Conservation (phyloP, 2,888 invertebrate species). For the Mactromeris polynyma region DNA sequence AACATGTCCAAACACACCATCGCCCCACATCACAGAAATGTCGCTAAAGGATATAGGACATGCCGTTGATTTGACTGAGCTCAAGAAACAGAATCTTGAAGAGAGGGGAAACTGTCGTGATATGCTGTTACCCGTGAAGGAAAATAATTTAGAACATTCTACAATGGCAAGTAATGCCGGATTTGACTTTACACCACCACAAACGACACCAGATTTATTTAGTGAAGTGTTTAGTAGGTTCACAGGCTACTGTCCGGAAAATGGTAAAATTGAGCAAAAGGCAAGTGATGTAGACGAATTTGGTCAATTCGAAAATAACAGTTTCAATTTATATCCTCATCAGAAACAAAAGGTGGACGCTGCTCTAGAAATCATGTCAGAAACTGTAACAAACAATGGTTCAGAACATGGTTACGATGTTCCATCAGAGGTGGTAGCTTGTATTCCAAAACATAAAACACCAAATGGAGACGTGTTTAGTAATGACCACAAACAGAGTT, state of each 20-base stretch:
- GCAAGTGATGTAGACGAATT: conserved; percentile 11
- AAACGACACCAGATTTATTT: conserved; percentile 14
- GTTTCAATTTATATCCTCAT: neutral
- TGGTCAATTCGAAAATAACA: neutral
- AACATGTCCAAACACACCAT: conserved; percentile 65
- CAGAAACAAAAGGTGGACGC: neutral
- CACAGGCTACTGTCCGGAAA: neutral
- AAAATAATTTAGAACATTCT: conserved; percentile 41
- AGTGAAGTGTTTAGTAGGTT: conserved; percentile 1
- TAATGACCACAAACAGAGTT: conserved; percentile 48
- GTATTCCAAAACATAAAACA: conserved; percentile 21
- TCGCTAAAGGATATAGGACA: conserved; percentile 79
- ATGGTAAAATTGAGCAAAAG: neutral
- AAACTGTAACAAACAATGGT: conserved; percentile 12
- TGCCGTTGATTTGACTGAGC: conserved; percentile 75
- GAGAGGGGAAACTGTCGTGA: conserved; percentile 37
- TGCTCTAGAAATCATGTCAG: conserved; percentile 19
- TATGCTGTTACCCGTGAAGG: conserved; percentile 38
- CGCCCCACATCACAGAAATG: conserved; percentile 79
- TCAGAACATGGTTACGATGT: conserved; percentile 18
- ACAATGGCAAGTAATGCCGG: conserved; percentile 39
- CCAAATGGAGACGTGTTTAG: conserved; percentile 67
- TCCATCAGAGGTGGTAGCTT: conserved; percentile 14
- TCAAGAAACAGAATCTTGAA: conserved; percentile 69
- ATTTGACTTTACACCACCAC: conserved; percentile 37